Evolutionary conservation across 1,140 invertebrate species (phyloP).

Genomic region (Oedothorax gibbosus): DNA sequence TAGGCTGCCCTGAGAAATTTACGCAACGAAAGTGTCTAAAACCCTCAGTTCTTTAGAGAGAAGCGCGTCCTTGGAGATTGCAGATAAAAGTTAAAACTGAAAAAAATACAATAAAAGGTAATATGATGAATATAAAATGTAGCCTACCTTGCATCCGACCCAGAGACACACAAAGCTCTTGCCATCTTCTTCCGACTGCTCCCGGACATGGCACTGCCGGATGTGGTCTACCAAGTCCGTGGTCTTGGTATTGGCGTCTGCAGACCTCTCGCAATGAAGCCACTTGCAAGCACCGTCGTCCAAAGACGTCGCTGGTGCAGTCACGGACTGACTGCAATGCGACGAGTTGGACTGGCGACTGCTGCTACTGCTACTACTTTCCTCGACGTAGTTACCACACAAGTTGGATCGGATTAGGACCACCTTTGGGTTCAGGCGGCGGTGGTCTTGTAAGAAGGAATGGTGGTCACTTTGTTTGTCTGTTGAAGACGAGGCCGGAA

Average conservation of each 20-base stretch:
- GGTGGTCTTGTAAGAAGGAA: background rate
- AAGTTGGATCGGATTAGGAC: slow-evolving; percentile 43
- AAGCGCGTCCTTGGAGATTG: no score
- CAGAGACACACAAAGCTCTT: slow-evolving; percentile 45
- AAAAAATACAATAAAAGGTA: no score
- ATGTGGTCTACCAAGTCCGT: slow-evolving; percentile 50
- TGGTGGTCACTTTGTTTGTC: no score
- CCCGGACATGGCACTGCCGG: slow-evolving; percentile 50
- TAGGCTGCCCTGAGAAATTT: no score
- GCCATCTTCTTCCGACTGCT: slow-evolving; percentile 12
- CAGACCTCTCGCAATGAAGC: slow-evolving; percentile 27
- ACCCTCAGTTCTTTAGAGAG: no score
- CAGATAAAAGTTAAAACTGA: no score
- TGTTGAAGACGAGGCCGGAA: no score
- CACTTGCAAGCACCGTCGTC: slow-evolving; percentile 49
- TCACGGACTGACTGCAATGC: slow-evolving; percentile 22
- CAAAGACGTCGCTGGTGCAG: background rate
- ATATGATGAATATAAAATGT: background rate
- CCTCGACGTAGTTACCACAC: slow-evolving; percentile 3
- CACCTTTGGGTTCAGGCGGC: slow-evolving; percentile 39
- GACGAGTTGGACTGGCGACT: slow-evolving; percentile 24
- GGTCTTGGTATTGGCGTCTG: slow-evolving; percentile 24
- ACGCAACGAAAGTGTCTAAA: no score
- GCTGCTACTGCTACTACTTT: background rate
- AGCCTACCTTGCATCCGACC: slow-evolving; percentile 71